Percentiles rank a stretch among this genome's conserved stretches.
Conservation (phyloP, 2,797 vertebrate genomes). For the Premnoplex brunnescens region DNA sequence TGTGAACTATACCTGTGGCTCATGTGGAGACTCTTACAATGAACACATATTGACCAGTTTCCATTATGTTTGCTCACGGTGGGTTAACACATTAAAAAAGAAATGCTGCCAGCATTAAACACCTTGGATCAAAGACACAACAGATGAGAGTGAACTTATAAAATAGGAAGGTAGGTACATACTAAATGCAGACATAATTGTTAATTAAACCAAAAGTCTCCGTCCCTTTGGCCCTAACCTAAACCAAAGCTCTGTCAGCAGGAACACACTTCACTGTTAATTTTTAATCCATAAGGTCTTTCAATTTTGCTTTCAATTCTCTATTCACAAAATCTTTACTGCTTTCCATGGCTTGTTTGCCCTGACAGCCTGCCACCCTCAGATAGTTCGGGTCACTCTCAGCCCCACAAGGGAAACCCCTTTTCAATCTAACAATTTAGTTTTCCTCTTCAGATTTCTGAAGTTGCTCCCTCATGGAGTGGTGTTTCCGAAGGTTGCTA, state of each 20-base stretch:
- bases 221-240: neutral
- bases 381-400: no score
- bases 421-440: neutral
- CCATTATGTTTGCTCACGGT: neutral
- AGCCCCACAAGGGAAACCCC: rapidly evolving
- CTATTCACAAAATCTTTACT: neutral
- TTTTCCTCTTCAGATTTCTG: neutral
- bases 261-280: rapidly evolving
- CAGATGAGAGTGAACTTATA: neutral
- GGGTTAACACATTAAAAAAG: neutral
- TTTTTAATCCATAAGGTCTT: neutral
- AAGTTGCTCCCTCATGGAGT: neutral
- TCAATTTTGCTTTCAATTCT: neutral
- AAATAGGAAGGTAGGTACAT: neutral
- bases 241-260: neutral
- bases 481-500: neutral
- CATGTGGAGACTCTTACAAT: neutral
- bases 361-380: neutral
- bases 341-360: neutral
- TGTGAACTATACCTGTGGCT: neutral
- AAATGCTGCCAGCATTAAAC: neutral
- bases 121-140: neutral
- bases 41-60: neutral
- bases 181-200: neutral
- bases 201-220: neutral